Evolutionary conservation across 2,113 vertebrate species (phyloP).

Genomic region (Pipa parva): DNA sequence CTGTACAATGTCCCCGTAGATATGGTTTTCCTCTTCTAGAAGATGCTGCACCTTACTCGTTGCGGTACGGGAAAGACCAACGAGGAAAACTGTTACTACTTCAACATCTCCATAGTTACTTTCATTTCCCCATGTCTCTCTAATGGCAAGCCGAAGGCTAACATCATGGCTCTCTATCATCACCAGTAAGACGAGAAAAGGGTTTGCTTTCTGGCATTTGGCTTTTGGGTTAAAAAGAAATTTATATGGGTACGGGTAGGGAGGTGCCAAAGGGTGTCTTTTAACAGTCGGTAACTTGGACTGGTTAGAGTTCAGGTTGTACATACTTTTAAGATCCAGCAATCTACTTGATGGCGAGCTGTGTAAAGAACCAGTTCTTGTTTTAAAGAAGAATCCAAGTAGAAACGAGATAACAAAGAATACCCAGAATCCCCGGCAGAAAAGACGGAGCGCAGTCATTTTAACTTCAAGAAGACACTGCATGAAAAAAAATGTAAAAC

Average conservation of each 20-base stretch:
- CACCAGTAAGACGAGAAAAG: constrained; percentile 70
- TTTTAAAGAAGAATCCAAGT: no score
- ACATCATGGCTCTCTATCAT: neutral
- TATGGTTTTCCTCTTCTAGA: constrained; percentile 12
- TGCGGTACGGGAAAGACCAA: neutral
- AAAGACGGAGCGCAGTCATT: no score
- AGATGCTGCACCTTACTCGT: constrained; percentile 14
- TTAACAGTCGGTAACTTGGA: rapidly evolving
- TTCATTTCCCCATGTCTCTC: constrained; percentile 34
- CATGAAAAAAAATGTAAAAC: no score
- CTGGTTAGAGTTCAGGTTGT: no score
- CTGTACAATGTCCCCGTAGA: constrained; percentile 29
- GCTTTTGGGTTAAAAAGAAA: constrained; percentile 60
- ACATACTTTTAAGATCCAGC: no score
- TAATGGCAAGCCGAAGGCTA: constrained; percentile 1
- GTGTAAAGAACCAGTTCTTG: no score
- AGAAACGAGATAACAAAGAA: no score
- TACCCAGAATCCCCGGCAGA: no score
- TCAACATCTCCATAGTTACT: constrained; percentile 12
- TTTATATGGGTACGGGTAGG: constrained; percentile 57
- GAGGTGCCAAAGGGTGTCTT: constrained; percentile 39
- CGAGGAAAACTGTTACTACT: constrained; percentile 26
- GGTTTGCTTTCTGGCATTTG: constrained; percentile 48
- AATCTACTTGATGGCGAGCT: no score
- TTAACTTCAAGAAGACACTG: no score